Percentiles rank a stretch among this genome's conserved stretches.
Conservation (phyloP, 2,113 vertebrate genomes). For the Mystacornis crossleyi region DNA sequence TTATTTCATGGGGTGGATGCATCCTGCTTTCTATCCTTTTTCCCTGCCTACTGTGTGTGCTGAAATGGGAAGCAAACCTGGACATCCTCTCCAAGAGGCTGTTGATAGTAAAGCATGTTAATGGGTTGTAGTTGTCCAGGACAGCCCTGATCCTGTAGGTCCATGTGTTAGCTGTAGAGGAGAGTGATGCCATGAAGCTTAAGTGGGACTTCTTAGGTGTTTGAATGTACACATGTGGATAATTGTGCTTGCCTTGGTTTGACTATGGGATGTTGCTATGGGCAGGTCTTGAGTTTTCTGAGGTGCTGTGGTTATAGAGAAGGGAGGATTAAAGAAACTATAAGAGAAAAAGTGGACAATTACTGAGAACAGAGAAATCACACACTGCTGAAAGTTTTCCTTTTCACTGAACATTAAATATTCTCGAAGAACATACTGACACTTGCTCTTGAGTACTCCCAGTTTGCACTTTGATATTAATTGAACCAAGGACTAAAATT, state of each 20-base stretch:
- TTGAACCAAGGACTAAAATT: slow-evolving; percentile 39
- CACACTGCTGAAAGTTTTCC: background rate
- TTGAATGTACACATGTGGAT: accelerated
- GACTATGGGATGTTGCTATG: background rate
- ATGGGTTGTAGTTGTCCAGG: background rate
- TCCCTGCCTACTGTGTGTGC: background rate
- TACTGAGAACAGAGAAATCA: background rate
- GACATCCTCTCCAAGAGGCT: background rate
- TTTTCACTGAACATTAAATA: background rate
- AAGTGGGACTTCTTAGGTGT: background rate
- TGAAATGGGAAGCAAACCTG: background rate
- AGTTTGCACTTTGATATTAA: slow-evolving; percentile 34
- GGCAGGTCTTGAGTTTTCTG: background rate
- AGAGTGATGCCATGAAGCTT: accelerated
- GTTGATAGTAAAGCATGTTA: background rate
- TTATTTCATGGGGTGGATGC: background rate
- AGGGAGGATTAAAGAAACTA: background rate
- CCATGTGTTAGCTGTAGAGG: background rate
- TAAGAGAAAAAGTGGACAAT: background rate
- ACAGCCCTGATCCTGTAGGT: background rate
- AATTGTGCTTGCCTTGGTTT: background rate
- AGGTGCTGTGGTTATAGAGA: background rate
- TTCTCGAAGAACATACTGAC: background rate
- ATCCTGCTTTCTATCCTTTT: background rate
- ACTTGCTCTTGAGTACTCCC: slow-evolving; percentile 2